A percentile compares a stretch with the other conserved stretches of the same genome.
phyloP scores from a whole-genome alignment of 2,888 invertebrate species.

The Nomada hirtipes region DNA sequence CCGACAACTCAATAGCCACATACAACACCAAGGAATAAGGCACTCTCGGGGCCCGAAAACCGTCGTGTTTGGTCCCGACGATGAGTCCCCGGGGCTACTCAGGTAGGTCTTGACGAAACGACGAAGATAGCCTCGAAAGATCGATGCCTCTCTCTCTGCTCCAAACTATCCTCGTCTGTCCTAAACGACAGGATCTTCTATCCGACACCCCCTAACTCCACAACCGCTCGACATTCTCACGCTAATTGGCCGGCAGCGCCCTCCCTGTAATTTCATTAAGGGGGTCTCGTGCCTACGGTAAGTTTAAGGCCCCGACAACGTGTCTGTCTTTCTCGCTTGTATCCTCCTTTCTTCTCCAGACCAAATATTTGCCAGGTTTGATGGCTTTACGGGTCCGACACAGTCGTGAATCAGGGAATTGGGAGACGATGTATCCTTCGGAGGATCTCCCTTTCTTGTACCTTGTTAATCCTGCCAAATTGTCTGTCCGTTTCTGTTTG shows the following conservation, averaged over 20 bases:
- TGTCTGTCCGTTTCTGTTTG: constrained; percentile 22
- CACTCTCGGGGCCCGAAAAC: constrained; percentile 65
- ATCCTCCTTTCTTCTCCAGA: constrained; percentile 41
- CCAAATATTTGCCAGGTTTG: constrained; percentile 78
- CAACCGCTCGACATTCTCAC: constrained; percentile 78
- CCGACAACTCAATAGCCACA: constrained; percentile 81
- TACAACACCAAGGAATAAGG: constrained; percentile 71
- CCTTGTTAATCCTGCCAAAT: constrained; percentile 56
- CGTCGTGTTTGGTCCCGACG: constrained; percentile 68
- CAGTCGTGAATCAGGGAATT: constrained; percentile 62
- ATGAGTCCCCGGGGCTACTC: constrained; percentile 74
- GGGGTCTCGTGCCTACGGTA: constrained; percentile 78
- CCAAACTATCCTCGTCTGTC: constrained; percentile 32
- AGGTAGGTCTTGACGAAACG: constrained; percentile 73
- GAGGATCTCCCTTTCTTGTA: constrained; percentile 34
- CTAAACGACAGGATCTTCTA: constrained; percentile 60
- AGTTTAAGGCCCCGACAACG: constrained; percentile 69
- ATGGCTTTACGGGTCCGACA: constrained; percentile 68
- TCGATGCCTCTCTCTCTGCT: constrained; percentile 37
- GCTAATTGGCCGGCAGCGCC: constrained; percentile 81
- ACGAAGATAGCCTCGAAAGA: constrained; percentile 64
- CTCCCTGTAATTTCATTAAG: constrained; percentile 82
- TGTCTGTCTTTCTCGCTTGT: constrained; percentile 26
- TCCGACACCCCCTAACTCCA: constrained; percentile 71
- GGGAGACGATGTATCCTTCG: constrained; percentile 57